Base-by-base conservation (phyloP, 2,888 invertebrate genomes). In the Agrochola lota region DNA sequence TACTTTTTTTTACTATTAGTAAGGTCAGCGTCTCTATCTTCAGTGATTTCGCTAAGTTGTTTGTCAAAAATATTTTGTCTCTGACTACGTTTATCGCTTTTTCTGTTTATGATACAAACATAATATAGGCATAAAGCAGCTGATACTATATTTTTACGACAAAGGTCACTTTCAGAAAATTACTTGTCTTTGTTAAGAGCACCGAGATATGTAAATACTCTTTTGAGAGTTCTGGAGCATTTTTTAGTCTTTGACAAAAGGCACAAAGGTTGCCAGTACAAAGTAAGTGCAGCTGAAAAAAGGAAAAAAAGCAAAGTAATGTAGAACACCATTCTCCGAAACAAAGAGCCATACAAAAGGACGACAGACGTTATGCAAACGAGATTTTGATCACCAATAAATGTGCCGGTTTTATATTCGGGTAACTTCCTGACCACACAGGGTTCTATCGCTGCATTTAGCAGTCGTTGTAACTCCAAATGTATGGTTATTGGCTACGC, bases 401-500 rank as follows among this genome's bases (percentile, higher is more conserved):
- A 84, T 66, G 69, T 60, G 69, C 35, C 43, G 66, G 72, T 74
- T 79, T 78, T 84, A 83, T 81, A 71, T 83, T 74, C 59, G 64
- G 67, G 49, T 40, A 62, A 79, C 80, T 77, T 79, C 70, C 70
- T 84, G 79, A 79, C 83, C 80, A 76, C 70, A 72, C 69, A 55
- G 59, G 71, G 71, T 52, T 64, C 74, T 86, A 80, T 80, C 71
- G 68, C 64, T 80, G 85, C 78, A 87, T 87, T 86, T 75, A 84
- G 77, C 71, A 64, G 73, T 62, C 52, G 49, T 74, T 78, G 74
- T 74, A 57, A 69, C 69, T 40, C n/a, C 77, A 80, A 88, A 86
- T 63, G 40, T 84, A 86, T 75, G 82, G 87, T 83, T 85, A 88
- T 88, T 86, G 78, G 81, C 63, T 78, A 77, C 77, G 73, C 67